These are phyloP conservation scores for Geodia barretti DNA, from an alignment of 37 sponge, comb jelly and placozoan species.

Conservation along the genomic window DNA sequence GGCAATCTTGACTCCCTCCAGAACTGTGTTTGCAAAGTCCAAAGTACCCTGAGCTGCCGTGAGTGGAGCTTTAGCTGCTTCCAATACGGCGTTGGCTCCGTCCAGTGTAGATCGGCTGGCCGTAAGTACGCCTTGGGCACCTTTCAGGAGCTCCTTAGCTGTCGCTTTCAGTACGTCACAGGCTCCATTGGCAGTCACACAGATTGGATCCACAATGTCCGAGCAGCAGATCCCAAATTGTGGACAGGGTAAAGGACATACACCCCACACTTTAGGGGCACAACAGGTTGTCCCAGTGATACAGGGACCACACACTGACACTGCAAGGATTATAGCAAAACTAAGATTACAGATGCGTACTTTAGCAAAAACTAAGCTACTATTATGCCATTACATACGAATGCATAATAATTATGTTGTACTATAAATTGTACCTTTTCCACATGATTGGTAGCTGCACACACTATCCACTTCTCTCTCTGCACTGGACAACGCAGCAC, in stretches of 20 bases:
- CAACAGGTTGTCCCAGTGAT: constrained; percentile 8
- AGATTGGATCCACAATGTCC: constrained; percentile 26
- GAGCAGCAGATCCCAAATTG: constrained; percentile 24
- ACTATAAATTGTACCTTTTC: not conserved
- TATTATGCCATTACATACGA: not conserved
- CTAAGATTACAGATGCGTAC: too few relatives aligned
- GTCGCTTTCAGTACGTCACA: constrained; percentile 1
- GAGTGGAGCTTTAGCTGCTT: not conserved
- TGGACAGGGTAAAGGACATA: constrained; percentile 1
- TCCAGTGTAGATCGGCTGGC: not conserved
- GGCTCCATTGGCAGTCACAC: constrained; percentile 8
- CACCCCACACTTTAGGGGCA: constrained; percentile 28
- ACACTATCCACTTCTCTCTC: not conserved
- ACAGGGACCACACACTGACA: constrained; percentile 28
- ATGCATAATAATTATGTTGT: not conserved
- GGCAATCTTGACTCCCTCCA: not conserved
- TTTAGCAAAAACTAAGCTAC: too few relatives aligned
- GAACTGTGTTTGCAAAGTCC: not conserved
- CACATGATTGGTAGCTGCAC: not conserved
- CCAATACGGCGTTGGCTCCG: not conserved
- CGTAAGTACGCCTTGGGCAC: constrained; percentile 6
- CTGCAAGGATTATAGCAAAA: too few relatives aligned
- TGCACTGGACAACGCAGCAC: not conserved
- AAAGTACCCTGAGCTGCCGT: not conserved
- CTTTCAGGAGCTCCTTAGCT: not conserved